Percentiles rank a stretch among this genome's conserved stretches.
Conservation (phyloP, 2,797 vertebrate species). For the Pitangus sulphuratus region DNA sequence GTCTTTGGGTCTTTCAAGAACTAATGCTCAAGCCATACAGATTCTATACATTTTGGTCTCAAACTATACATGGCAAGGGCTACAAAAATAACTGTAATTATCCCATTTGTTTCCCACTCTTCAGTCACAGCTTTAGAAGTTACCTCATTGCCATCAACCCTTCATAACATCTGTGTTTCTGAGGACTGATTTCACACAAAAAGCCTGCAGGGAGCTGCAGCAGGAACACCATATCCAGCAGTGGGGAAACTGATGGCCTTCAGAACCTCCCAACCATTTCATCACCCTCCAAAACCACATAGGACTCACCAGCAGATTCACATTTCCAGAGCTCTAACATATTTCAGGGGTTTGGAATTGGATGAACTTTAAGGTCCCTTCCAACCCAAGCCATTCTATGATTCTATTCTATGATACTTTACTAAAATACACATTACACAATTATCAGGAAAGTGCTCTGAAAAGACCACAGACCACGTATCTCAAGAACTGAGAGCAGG, state of each 20-base stretch:
- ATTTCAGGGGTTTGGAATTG: neutral
- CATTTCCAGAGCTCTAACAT: neutral
- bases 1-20: neutral
- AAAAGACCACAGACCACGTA: neutral
- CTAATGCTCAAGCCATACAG: neutral
- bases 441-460: neutral
- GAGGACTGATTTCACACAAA: neutral
- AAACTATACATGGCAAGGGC: neutral
- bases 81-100: neutral
- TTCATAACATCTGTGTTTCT: neutral
- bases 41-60: neutral
- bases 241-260: neutral
- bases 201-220: neutral
- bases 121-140: neutral
- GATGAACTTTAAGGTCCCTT: neutral
- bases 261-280: neutral
- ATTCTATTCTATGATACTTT: neutral
- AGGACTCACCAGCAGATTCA: neutral
- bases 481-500: neutral
- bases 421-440: neutral
- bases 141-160: neutral
- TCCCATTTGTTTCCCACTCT: neutral
- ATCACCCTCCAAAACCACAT: neutral
- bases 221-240: rapidly evolving
- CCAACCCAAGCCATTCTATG: too few species aligned